Evolutionary conservation across 2,888 invertebrate genomes (phyloP).

Genomic region (Micoletzkya japonica): DNA sequence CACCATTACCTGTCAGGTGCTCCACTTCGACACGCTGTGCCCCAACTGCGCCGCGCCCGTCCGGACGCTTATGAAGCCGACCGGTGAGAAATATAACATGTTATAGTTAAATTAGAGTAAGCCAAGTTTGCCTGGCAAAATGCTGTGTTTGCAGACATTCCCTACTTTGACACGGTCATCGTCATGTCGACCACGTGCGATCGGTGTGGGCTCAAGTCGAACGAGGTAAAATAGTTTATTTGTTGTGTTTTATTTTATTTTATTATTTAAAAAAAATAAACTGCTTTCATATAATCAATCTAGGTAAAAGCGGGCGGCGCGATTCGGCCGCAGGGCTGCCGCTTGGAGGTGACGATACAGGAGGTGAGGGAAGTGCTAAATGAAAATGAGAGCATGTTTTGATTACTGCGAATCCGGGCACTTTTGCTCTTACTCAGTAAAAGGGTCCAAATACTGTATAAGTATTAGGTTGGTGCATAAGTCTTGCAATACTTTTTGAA

Average conservation of each 20-base stretch:
- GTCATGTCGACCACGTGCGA: constrained; percentile 96
- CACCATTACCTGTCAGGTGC: too few species aligned
- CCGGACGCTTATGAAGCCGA: constrained; percentile 84
- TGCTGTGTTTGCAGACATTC: constrained; percentile 73
- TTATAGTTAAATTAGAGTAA: neutral
- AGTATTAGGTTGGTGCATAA: too few species aligned
- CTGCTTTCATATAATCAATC: neutral
- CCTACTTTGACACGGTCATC: constrained; percentile 94
- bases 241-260: neutral
- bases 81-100: constrained; percentile 41
- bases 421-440: too few species aligned
- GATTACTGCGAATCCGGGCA: neutral
- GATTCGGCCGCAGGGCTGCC: constrained; percentile 53
- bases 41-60: constrained; percentile 81
- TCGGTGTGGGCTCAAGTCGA: constrained; percentile 84
- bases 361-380: constrained; percentile 37
- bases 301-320: constrained; percentile 50
- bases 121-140: neutral
- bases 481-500: too few species aligned
- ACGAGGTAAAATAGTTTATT: constrained; percentile 73
- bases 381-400: neutral
- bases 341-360: constrained; percentile 44
- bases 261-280: neutral
- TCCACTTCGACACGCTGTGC: constrained; percentile 84
- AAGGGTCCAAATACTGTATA: too few species aligned